Percentiles rank a stretch among this genome's conserved stretches.
phyloP scores from a whole-genome alignment of 2,113 vertebrate genomes.

The Scatophagus argus region DNA sequence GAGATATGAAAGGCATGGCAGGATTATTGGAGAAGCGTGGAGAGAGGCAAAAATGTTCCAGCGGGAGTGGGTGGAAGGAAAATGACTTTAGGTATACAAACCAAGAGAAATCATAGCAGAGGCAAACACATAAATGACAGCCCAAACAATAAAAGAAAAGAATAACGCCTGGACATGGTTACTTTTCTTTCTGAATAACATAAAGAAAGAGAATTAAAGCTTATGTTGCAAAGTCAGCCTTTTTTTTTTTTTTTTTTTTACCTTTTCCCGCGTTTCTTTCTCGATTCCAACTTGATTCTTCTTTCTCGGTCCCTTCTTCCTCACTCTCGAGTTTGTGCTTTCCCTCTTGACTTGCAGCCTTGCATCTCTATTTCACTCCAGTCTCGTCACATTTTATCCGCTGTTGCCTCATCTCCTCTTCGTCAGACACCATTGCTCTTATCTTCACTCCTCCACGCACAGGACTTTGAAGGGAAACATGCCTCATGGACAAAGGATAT shows the following conservation, averaged over 20 bases:
- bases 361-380: constrained; percentile 76
- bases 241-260: constrained; percentile 58
- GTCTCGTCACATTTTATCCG: constrained; percentile 67
- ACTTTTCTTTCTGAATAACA: constrained; percentile 20
- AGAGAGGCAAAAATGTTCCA: constrained; percentile 34
- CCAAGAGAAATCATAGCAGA: constrained; percentile 40
- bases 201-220: constrained; percentile 31
- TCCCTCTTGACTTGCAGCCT: constrained; percentile 69
- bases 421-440: constrained; percentile 58
- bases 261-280: constrained; percentile 70
- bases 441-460: constrained; percentile 56
- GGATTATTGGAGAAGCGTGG: constrained; percentile 41
- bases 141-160: constrained; percentile 16
- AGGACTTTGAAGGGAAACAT: constrained; percentile 68
- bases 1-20: constrained; percentile 48
- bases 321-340: constrained; percentile 65
- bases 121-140: constrained; percentile 29
- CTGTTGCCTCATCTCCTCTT: constrained; percentile 57
- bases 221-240: constrained; percentile 32
- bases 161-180: background rate
- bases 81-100: constrained; percentile 63
- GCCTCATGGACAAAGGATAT: constrained; percentile 71
- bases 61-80: constrained; percentile 61
- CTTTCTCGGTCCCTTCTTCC: constrained; percentile 63
- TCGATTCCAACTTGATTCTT: constrained; percentile 71